These are phyloP conservation scores for Cossypha polioptera DNA, from an alignment of 2,797 vertebrate genomes.

Conservation along the genomic window DNA sequence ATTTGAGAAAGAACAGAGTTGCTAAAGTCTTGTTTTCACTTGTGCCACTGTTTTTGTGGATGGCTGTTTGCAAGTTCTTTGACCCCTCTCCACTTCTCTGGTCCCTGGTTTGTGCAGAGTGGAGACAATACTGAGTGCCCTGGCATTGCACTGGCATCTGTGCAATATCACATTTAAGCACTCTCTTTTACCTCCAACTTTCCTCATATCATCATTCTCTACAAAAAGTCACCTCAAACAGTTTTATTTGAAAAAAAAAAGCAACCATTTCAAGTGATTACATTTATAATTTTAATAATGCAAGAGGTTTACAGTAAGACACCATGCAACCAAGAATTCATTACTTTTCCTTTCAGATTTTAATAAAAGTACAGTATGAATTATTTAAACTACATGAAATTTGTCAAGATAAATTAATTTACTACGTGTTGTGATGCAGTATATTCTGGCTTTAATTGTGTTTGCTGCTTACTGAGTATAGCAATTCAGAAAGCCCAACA, in stretches of 20 bases:
- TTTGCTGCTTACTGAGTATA: not conserved
- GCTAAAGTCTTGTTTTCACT: not conserved
- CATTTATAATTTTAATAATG: constrained; percentile 65
- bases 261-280: constrained; percentile 49
- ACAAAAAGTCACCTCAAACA: not conserved
- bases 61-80: not conserved
- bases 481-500: not conserved
- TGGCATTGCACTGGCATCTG: not conserved
- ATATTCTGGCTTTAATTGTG: constrained; percentile 32
- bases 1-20: not conserved
- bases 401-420: constrained; percentile 58
- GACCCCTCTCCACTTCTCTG: not conserved
- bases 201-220: not conserved
- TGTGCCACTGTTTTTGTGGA: not conserved
- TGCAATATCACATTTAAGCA: not conserved
- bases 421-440: constrained; percentile 1
- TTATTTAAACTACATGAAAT: constrained; percentile 52
- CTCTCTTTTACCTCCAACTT: not conserved
- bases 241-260: not conserved
- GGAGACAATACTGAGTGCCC: not conserved
- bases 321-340: constrained; percentile 6
- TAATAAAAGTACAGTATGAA: constrained; percentile 56
- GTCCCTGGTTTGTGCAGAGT: not conserved
- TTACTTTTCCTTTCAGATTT: constrained; percentile 42
- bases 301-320: constrained; percentile 35